Percentiles rank a stretch among this genome's conserved stretches.
Conservation (phyloP, 2,888 invertebrate genomes). For the Anarsia innoxiella region DNA sequence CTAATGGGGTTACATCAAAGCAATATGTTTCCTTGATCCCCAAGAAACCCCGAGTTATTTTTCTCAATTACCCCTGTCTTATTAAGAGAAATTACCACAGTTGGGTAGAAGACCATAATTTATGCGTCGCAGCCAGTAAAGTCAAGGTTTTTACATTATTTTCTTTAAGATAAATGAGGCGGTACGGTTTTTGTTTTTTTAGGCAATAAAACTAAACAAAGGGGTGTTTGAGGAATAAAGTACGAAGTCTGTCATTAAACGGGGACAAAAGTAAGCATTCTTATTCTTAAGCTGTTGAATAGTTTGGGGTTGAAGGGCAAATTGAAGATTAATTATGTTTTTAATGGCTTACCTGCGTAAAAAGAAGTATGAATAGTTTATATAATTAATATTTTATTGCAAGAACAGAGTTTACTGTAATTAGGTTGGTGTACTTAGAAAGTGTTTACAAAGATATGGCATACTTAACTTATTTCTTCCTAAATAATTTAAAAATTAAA, state of each 20-base stretch:
- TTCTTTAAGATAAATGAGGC: constrained; percentile 38
- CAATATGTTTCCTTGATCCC: constrained; percentile 1
- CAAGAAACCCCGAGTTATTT: constrained; percentile 20
- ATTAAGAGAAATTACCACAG: constrained; percentile 28
- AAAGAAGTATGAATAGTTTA: too few species aligned
- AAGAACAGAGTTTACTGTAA: too few species aligned
- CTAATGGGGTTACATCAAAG: too few species aligned
- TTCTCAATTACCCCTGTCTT: constrained; percentile 26
- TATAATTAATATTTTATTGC: too few species aligned
- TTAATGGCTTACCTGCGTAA: too few species aligned
- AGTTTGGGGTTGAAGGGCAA: too few species aligned
- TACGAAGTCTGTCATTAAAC: constrained; percentile 6
- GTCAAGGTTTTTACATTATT: constrained; percentile 33
- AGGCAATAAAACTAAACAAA: constrained; percentile 10
- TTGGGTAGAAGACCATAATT: constrained; percentile 29
- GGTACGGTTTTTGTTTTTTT: constrained; percentile 23
- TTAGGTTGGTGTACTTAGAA: too few species aligned
- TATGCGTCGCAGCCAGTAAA: constrained; percentile 25
- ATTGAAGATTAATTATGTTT: too few species aligned
- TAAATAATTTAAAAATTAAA: too few species aligned
- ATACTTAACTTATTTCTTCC: too few species aligned
- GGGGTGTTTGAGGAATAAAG: constrained; percentile 7
- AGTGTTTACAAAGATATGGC: too few species aligned
- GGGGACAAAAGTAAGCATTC: constrained; percentile 1
- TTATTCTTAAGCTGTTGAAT: too few species aligned